A percentile compares a stretch with the other conserved stretches of the same genome.
Evolutionary conservation across 1,140 invertebrate species (phyloP).

Genomic region (Plutomurus gul): DNA sequence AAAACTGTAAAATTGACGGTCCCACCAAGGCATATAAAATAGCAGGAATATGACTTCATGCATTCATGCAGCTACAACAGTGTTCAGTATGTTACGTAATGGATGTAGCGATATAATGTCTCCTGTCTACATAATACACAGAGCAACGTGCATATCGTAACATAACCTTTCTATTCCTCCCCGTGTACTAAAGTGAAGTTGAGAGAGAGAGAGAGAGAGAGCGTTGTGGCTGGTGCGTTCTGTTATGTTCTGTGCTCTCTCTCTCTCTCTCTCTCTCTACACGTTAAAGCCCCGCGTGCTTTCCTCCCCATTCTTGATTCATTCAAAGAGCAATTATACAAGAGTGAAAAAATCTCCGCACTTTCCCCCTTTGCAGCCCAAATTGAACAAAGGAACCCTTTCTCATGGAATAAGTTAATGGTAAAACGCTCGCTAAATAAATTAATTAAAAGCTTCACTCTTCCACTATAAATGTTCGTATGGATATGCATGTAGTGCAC

Average conservation of each 20-base stretch:
- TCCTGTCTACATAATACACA: neutral
- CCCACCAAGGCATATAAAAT: no score
- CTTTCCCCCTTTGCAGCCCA: constrained; percentile 24
- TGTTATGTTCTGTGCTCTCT: neutral
- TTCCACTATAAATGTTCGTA: constrained; percentile 22
- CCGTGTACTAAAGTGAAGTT: neutral
- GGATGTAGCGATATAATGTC: no score
- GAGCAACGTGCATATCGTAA: neutral
- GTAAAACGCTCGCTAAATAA: constrained; percentile 29
- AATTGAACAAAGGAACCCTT: constrained; percentile 29
- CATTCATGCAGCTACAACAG: no score
- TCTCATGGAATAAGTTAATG: constrained; percentile 29
- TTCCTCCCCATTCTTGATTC: constrained; percentile 28
- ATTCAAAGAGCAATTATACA: constrained; percentile 30
- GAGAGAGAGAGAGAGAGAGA: neutral
- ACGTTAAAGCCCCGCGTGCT: no score
- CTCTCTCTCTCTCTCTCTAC: no score
- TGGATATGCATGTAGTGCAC: neutral
- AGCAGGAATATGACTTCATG: no score
- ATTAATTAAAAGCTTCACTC: constrained; percentile 28
- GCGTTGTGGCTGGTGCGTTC: neutral
- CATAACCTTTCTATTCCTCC: constrained; percentile 13
- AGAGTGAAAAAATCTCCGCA: constrained; percentile 28
- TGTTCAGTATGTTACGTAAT: no score
- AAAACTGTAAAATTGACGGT: no score